Evolutionary conservation across 2,797 vertebrate species (phyloP).

Genomic region (Iguana delicatissima): DNA sequence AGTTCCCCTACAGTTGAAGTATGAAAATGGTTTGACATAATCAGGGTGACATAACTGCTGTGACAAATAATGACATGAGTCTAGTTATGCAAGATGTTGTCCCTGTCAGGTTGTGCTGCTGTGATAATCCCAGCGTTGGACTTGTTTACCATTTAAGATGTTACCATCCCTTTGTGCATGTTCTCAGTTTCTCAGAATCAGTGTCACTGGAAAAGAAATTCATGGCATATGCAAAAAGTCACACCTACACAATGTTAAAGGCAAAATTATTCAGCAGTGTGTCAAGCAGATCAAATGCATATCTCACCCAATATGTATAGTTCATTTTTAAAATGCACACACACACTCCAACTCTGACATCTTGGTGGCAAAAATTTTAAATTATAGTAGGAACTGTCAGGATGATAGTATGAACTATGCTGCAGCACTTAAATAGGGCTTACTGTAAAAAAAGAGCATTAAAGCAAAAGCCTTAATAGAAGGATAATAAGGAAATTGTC

Average conservation of each 20-base stretch:
- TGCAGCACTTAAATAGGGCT: constrained; percentile 7
- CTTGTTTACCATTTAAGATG: constrained; percentile 48
- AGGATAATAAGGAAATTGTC: neutral
- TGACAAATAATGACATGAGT: neutral
- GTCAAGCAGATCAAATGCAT: constrained; percentile 41
- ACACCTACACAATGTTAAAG: constrained; percentile 59
- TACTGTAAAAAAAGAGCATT: neutral
- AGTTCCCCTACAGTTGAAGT: neutral
- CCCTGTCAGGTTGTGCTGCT: neutral
- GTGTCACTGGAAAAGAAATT: constrained; percentile 58
- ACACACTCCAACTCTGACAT: constrained; percentile 19
- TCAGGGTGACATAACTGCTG: neutral
- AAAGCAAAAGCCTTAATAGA: neutral
- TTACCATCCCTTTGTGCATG: constrained; percentile 1
- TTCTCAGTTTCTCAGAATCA: constrained; percentile 54
- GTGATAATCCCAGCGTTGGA: neutral
- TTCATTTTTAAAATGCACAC: constrained; percentile 35
- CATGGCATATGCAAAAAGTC: constrained; percentile 52
- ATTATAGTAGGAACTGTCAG: constrained; percentile 37
- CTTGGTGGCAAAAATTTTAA: constrained; percentile 48
- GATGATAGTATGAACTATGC: constrained; percentile 10
- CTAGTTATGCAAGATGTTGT: constrained; percentile 15
- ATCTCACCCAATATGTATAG: constrained; percentile 22
- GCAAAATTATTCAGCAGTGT: constrained; percentile 61
- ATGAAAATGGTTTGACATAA: constrained; percentile 3